Percentiles rank a stretch among this genome's conserved stretches.
Conservation (phyloP, 30 jellyfish, hydroid and myxozoan species). For the Aurelia aurita region DNA sequence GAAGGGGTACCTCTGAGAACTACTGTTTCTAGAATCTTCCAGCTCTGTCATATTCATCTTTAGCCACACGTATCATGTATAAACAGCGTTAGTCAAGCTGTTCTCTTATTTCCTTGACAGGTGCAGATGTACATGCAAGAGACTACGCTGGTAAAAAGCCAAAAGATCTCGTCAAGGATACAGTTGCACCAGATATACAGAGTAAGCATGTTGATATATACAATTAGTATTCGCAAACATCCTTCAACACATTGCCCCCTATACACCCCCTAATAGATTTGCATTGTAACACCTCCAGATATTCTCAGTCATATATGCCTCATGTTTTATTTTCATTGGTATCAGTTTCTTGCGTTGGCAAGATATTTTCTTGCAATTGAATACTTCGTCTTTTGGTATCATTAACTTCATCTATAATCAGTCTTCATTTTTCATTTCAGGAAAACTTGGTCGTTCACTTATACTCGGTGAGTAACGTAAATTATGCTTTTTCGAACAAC, state of each 20-base stretch:
- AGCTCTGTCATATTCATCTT: too few species aligned
- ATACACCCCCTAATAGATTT: too few species aligned
- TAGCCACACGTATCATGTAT: too few species aligned
- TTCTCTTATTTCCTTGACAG: slow-evolving; percentile 8
- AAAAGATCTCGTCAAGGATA: slow-evolving; percentile 90
- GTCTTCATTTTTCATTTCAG: slow-evolving; percentile 24
- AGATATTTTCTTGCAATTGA: background rate
- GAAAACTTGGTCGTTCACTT: slow-evolving; percentile 90
- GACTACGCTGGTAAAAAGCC: slow-evolving; percentile 96
- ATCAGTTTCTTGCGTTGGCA: background rate
- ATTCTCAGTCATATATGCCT: too few species aligned
- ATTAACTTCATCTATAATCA: background rate
- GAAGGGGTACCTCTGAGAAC: too few species aligned
- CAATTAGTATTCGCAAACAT: too few species aligned
- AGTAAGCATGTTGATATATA: slow-evolving; percentile 64
- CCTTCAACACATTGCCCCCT: too few species aligned
- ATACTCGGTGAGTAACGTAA: slow-evolving; percentile 66
- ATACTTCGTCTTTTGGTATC: background rate
- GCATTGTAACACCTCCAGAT: too few species aligned
- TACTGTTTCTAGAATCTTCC: too few species aligned
- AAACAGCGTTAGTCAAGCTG: background rate
- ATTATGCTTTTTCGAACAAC: too few species aligned
- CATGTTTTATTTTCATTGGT: too few species aligned
- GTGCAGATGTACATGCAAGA: slow-evolving; percentile 78
- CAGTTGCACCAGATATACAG: slow-evolving; percentile 86